Base-by-base conservation (phyloP, 2,888 invertebrate species). In the Aspidiotus destructor region DNA sequence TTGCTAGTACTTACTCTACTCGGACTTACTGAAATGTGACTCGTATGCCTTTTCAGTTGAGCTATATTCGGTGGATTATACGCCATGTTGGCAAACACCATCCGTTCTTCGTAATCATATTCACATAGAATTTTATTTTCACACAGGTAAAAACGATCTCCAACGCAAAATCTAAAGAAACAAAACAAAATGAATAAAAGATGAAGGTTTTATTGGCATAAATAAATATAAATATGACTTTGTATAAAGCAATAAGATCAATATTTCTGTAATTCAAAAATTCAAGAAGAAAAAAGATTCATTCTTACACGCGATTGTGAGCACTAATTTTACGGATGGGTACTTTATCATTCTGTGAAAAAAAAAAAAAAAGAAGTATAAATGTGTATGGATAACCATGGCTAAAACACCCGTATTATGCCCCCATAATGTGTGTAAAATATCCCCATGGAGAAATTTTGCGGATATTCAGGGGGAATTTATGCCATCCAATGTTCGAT, bases 91-190 rank as follows among this genome's bases (percentile, higher is more conserved):
- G 95, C 94, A 77, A 95, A 95, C 72, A 95, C 92, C 79, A 94
- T 82, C 73, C 95, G 82, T 80, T 97, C 96, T 77, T 96, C 95
- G 77, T 96, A 97, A 79, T 97, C 97, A 77, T 95, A 95, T 80
- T 96, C 96, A 80, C 97, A 97, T 67, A 97, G 85, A 74, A 97
- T 96, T 82, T 95, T 94, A 81, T 96, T 96, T 80, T 96, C 96
- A 80, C 93, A 94, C 74, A 97, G 81, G 80, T 96, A 97, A 80
- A 95, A 97, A 72, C 93, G 86, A 79, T 97, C 97, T 44, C 97
- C 97, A 57, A 97, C 95, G 80, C 97, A 97, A 81, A 96, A 97
- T 82, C 97, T 97, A 48, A 11, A n/a, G 11, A 48, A 48, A 48
- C n/a, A 48, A 11, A 48, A 48, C 1, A 48, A 48, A 48, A 48